Evolutionary conservation across 2,113 vertebrate species (phyloP).

Genomic region (Corapipo altera): DNA sequence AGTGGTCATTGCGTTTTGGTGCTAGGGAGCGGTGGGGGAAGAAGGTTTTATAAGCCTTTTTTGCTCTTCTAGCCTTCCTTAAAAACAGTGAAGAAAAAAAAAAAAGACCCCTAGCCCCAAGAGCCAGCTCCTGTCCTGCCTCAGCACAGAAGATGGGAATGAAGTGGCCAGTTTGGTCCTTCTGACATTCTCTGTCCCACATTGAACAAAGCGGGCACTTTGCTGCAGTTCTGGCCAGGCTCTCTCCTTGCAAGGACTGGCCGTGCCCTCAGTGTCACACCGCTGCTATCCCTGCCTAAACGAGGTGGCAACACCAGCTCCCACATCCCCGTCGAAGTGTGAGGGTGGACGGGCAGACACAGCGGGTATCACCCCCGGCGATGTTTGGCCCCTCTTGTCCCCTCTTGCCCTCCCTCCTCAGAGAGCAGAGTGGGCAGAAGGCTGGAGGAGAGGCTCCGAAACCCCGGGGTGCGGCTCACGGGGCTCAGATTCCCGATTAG

Average conservation of each 20-base stretch:
- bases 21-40: neutral
- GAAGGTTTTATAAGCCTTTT: neutral
- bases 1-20: neutral
- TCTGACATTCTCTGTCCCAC: neutral
- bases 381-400: neutral
- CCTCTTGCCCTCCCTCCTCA: neutral
- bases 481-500: conserved; percentile 53
- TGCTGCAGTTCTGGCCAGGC: neutral
- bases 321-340: neutral
- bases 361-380: neutral
- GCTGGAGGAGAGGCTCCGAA: conserved; percentile 18
- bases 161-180: neutral
- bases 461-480: neutral
- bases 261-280: neutral
- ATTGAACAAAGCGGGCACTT: neutral
- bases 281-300: fast-evolving
- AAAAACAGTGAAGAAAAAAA: neutral
- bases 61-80: neutral
- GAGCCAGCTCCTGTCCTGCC: neutral
- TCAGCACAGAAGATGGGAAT: neutral
- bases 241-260: neutral
- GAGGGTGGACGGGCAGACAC: neutral
- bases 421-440: neutral
- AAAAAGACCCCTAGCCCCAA: neutral
- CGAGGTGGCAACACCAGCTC: fast-evolving